phyloP scores from a whole-genome alignment of 2,797 vertebrate genomes.

The Aplochiton taeniatus region DNA sequence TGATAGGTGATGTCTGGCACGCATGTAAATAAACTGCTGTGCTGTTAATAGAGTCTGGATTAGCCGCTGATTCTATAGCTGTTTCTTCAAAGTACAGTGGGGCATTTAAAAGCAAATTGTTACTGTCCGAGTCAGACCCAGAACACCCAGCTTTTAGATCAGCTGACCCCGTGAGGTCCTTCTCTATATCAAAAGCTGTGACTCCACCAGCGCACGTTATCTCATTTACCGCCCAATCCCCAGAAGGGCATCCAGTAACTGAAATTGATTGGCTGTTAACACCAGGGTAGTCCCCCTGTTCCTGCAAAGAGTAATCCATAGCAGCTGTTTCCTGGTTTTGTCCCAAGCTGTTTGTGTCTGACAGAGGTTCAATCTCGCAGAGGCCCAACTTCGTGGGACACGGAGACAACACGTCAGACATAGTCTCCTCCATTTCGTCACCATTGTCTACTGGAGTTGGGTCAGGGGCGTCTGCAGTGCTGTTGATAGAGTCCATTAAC shows the following conservation, averaged over 20 bases:
- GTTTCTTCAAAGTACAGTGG: constrained; percentile 18
- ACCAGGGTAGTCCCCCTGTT: constrained; percentile 34
- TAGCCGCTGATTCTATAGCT: constrained; percentile 1
- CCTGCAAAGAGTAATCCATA: constrained; percentile 57
- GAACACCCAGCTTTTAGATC: background rate
- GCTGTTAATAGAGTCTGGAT: constrained; percentile 6
- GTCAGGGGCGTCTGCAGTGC: constrained; percentile 32
- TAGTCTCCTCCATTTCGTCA: constrained; percentile 50
- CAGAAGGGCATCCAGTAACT: constrained; percentile 48
- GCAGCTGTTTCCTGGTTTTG: constrained; percentile 78
- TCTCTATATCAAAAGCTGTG: constrained; percentile 4
- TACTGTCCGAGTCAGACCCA: constrained; percentile 11
- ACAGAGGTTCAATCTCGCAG: constrained; percentile 59
- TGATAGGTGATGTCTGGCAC: constrained; percentile 4
- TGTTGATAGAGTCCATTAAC: constrained; percentile 39
- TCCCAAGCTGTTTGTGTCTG: constrained; percentile 67
- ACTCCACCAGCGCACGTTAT: constrained; percentile 20
- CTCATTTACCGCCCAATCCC: constrained; percentile 36
- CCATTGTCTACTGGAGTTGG: constrained; percentile 30
- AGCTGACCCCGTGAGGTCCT: constrained; percentile 10
- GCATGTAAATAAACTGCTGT: no score
- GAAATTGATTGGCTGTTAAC: constrained; percentile 11
- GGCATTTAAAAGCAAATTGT: constrained; percentile 23
- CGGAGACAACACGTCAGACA: constrained; percentile 49
- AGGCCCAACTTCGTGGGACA: constrained; percentile 61